Conservation (phyloP, 2,888 invertebrate genomes). For the Aethes cnicana region DNA sequence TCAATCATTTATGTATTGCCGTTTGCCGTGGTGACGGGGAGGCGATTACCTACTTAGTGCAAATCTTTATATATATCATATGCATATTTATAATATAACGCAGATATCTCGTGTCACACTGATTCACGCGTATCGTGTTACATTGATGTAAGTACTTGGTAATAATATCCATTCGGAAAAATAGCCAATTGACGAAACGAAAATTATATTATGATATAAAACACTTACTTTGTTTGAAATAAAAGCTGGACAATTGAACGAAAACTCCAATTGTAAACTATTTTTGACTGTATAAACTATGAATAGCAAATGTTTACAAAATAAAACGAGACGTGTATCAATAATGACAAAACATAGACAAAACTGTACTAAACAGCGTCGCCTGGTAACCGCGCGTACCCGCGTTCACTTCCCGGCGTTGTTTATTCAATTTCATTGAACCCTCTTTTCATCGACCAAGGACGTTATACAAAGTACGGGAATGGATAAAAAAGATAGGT, state of each 20-base stretch:
- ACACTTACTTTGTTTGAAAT: constrained; percentile 8
- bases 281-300: not conserved
- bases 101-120: no score
- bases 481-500: no score
- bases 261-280: not conserved
- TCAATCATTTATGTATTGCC: no score
- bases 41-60: no score
- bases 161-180: no score
- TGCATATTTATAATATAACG: no score
- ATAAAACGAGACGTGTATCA: not conserved
- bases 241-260: not conserved
- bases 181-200: not conserved
- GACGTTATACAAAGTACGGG: no score
- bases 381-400: not conserved
- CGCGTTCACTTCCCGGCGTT: not conserved
- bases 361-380: not conserved
- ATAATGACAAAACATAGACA: not conserved
- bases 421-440: not conserved
- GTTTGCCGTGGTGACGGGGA: no score
- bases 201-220: not conserved
- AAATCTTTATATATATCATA: no score
- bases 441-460: no score
- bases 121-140: no score
- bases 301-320: not conserved
- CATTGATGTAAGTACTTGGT: no score